Conservation (phyloP, 2,888 invertebrate genomes). For the Dioctria linearis region DNA sequence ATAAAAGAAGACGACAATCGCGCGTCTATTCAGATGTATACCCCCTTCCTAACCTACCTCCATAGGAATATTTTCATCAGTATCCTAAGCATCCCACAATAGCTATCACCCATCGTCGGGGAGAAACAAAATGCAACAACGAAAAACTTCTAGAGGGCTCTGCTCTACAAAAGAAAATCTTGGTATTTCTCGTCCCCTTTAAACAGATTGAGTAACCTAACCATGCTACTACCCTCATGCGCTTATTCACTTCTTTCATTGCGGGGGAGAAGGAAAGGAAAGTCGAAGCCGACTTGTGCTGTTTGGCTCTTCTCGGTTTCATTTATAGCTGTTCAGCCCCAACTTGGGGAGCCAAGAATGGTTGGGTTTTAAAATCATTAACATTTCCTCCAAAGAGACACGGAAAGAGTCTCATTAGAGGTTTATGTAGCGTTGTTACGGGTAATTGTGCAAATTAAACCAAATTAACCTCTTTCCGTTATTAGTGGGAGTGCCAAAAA, state of each 20-base stretch:
- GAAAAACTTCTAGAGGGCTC: conserved; percentile 43
- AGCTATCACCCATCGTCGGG: conserved; percentile 46
- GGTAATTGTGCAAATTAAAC: conserved; percentile 59
- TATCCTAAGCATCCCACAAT: conserved; percentile 48
- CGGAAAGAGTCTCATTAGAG: conserved; percentile 57
- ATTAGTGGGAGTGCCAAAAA: conserved; percentile 42
- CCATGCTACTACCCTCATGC: conserved; percentile 4
- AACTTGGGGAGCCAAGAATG: neutral
- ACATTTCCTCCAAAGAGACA: conserved; percentile 56
- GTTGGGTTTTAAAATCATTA: conserved; percentile 55
- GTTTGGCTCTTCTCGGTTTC: conserved; percentile 29
- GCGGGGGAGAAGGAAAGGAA: conserved; percentile 20
- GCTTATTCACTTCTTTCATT: conserved; percentile 41
- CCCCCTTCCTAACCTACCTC: conserved; percentile 23
- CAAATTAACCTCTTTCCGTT: conserved; percentile 55
- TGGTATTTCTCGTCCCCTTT: neutral
- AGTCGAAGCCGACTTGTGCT: conserved; percentile 46
- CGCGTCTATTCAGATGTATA: conserved; percentile 24
- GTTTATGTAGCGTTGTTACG: conserved; percentile 58
- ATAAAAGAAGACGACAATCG: conserved; percentile 6
- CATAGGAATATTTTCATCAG: conserved; percentile 47
- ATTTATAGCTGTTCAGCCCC: conserved; percentile 27
- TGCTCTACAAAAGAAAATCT: conserved; percentile 40
- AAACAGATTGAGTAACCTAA: conserved; percentile 29
- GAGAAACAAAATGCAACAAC: conserved; percentile 52